Evolutionary conservation across 2,797 vertebrate genomes (phyloP), one percentile per base, ranked within the genome.

Genomic region (Acipenser oxyrinchus): DNA sequence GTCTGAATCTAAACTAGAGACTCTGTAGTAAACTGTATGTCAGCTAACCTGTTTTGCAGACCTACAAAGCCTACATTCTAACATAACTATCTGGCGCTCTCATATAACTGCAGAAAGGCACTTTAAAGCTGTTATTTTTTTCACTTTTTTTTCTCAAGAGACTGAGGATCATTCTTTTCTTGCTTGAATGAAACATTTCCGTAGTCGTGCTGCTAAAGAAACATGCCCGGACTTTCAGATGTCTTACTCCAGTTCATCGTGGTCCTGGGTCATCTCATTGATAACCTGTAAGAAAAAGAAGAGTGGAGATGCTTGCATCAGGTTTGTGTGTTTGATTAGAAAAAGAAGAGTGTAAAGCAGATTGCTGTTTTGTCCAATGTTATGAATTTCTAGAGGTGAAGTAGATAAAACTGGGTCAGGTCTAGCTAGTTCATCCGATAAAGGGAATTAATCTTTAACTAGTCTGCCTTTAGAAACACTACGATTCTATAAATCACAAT

Each of bases 181-280:
- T 88, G 90, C 89, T 92, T 90, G 83, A 86, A 82, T 78, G 82
- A 79, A 68, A 71, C 71, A 73, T 53, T 23, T 51, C 58, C 75
- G 74, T 72, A 53, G 15, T 55, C 66, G 15, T 13, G 37, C 37
- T 37, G 37, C 37, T 37, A 37, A 37, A 37, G 37, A 18, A 4
- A 37, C 63, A 80, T 64, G 76, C 70, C 66, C 73, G 23, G 4
- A 37, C 63, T 79, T 64, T 37, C 37, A 37, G 76, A 70, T 66
- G 73, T 59, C 73, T 87, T 80, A 96, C 72, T 97, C 93, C 82
- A 93, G 78, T 69, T 97, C 94, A 69, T 96, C 92, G 0, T 94
- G 92, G 76, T 95, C 93, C 83, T 96, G 93, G 79, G 93, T 96
- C 61, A 92, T 94, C 84, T 97, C 93, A 61, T 95, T 96, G 84